Base-by-base conservation (phyloP, 2,888 invertebrate species). In the Cryptus viduatorius region DNA sequence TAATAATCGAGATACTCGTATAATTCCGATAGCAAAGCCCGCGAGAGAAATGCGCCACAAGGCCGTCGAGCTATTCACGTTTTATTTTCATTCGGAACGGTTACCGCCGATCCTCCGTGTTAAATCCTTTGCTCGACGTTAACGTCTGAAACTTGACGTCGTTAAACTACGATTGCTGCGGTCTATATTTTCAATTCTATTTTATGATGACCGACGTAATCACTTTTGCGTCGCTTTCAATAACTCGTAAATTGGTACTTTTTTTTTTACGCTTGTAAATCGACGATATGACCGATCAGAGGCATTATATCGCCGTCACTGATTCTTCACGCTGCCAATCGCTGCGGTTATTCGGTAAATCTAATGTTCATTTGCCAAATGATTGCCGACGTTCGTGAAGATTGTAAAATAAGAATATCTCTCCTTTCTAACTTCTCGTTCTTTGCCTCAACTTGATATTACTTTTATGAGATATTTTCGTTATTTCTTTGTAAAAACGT, bases 221-320 rank as follows among this genome's bases (percentile, higher is more conserved):
- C 83, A 85, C 46, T 79, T 85, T 82, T 73, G 48, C 67, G 77
- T 24, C 68, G 72, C 61, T 46, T 64, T 29, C 73, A 69, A 87
- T 81, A 79, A 83, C 59, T 37, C 31, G 37, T 37, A 7, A 56
- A 24, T 24, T 2, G 24, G 1, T 24, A 3, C 3, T 56, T 19
- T 19, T 19, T 56, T 75, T 53, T 8, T 42, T 44, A 50, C 24
- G n/a, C 14, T 46, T 31, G 31, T 29, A 31, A 48, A 42, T 24
- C 31, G 31, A 24, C 31, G 31, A 14, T 64, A 64, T 61, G 29
- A 14, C 14, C 12, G 75, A 37, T 75, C 37, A 24, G 48, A 75
- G 19, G 31, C 48, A 50, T 75, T 64, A 64, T 37, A 53, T 69
- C 5, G 53, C 16, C 48, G 31, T 69, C 5, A 50, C 31, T 24